Base-by-base conservation (phyloP, 1,140 invertebrate genomes). In the Maniola jurtina region DNA sequence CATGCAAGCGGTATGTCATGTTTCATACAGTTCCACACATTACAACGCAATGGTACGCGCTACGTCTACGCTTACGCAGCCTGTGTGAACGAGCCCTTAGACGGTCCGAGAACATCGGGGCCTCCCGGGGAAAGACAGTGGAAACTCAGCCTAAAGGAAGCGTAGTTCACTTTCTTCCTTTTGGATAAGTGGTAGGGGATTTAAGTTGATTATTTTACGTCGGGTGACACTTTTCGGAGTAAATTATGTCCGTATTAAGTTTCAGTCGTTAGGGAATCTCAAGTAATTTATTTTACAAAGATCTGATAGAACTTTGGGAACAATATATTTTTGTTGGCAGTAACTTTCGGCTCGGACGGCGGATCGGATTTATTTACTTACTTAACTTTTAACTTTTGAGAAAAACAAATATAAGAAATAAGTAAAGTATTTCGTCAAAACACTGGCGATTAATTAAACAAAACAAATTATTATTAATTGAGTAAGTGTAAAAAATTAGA, bases 231-330 rank as follows among this genome's bases (percentile, higher is more conserved):
- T 55, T 55, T 55, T 9, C 52, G 52, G 33, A 34, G 52, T 55
- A 55, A 55, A 55, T 55, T 55, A 55, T 55, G 52, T 34, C 25
- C 25, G 52, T 55, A 55, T 55, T 55, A 55, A 55, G 52, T 55
- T 55, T 25, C 52, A 55, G 52, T 55, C 52, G 52, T 55, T 55
- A 34, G 52, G 52, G 52, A 33, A 55, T 55, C 16, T 35, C n/a
- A 11, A 34, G 52, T 55, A 55, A 55, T 55, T 55, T 55, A 55
- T 55, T 55, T 34, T 16, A 55, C 52, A 25, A 25, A 55, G 52
- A 34, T 34, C 52, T 16, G 11, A 55, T 13, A n/a, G 16, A 55
- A 55, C 52, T 55, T 55, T 13, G 25, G 33, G 52, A 13, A 55
- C 25, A 55, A 55, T 55, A 55, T 55, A 33, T 55, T 55, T 55